Evolutionary conservation across 2,113 vertebrate species (phyloP).

Genomic region (Sylvia atricapilla): DNA sequence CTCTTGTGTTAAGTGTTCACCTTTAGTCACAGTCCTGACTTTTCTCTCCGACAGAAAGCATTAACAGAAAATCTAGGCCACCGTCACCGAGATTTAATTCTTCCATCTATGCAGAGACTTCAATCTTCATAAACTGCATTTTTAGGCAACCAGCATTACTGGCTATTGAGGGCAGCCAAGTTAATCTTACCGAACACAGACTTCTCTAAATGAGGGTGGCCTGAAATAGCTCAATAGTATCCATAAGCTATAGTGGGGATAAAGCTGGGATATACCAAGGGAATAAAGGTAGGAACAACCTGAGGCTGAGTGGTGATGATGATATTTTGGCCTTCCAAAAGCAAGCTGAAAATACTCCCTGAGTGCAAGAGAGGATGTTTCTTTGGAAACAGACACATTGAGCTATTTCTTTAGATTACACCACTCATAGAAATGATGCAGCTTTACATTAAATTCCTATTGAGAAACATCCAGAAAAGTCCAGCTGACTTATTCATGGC

Average conservation of each 20-base stretch:
- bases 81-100: not conserved
- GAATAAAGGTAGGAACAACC: not conserved
- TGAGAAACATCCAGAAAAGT: not conserved
- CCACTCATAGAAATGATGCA: not conserved
- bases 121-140: constrained; percentile 27
- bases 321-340: not conserved
- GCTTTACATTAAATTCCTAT: not conserved
- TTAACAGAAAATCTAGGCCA: not conserved
- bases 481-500: not conserved
- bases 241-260: not conserved
- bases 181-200: constrained; percentile 7
- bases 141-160: not conserved
- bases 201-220: not conserved
- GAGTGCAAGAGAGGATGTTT: not conserved
- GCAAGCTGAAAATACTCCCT: not conserved
- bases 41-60: not conserved
- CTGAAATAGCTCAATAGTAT: not conserved
- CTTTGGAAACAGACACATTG: not conserved
- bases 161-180: constrained; percentile 5
- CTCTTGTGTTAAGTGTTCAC: not conserved
- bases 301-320: not conserved
- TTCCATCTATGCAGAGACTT: not conserved
- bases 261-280: not conserved
- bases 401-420: not conserved
- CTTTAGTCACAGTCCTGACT: not conserved